A percentile compares a stretch with the other conserved stretches of the same genome.
phyloP scores from a whole-genome alignment of 1,140 invertebrate species.

The Bombyx mandarina region DNA sequence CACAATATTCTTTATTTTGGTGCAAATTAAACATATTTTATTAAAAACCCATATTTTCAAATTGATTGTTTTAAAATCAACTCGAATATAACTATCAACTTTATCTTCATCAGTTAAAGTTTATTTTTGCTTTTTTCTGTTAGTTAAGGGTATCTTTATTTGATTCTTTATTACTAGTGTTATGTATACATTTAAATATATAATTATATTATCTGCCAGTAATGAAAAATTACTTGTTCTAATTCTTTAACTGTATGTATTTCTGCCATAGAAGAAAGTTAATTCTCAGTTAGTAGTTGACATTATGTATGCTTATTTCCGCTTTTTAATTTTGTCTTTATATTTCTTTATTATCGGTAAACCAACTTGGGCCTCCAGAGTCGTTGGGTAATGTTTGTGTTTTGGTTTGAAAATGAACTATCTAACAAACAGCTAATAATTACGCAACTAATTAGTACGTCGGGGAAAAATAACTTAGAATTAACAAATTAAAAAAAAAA shows the following conservation, averaged over 20 bases:
- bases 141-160: not conserved
- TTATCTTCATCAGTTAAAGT: too few species aligned
- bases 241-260: not conserved
- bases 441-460: too few species aligned
- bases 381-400: conserved; percentile 44
- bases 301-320: not conserved
- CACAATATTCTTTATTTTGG: too few species aligned
- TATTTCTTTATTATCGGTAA: conserved; percentile 33
- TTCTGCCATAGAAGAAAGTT: not conserved
- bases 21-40: not conserved
- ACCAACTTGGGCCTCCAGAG: conserved; percentile 38
- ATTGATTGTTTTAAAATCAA: conserved; percentile 6
- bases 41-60: not conserved
- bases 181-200: conserved; percentile 1
- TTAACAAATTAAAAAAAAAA: too few species aligned
- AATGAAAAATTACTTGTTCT: not conserved
- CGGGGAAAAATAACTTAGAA: too few species aligned
- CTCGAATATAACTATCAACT: too few species aligned
- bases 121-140: too few species aligned
- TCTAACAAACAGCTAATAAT: not conserved
- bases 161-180: too few species aligned
- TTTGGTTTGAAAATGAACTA: not conserved
- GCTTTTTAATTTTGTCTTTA: conserved; percentile 11
- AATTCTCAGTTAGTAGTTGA: not conserved
- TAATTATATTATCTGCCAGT: conserved; percentile 2